Evolutionary conservation across 2,888 invertebrate species (phyloP), one percentile per base, ranked within the genome.

Genomic region (Mythimna loreyi): DNA sequence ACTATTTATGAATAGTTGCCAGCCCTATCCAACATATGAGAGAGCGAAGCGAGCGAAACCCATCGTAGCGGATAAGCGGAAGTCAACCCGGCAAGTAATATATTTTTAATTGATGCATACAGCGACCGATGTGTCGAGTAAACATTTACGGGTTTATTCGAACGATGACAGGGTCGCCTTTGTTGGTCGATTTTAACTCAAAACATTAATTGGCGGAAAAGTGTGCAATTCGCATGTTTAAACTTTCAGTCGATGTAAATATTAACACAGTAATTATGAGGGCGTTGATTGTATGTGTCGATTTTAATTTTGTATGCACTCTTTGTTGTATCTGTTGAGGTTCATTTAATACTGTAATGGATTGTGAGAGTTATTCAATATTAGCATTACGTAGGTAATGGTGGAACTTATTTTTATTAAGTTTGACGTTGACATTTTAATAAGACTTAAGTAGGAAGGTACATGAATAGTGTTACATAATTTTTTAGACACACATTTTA

Each of bases 81-180:
- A 92, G 91, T 90, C 87, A 89, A 85, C 85, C 86, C 89, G 80
- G 88, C 89, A 90, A 92, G 92, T 92, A 92, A 93, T 94, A 94
- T 92, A 94, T 94, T 93, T 94, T 95, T 94, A 95, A 95, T 95
- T 93, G 94, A 92, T 93, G 94, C 93, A 92, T 91, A 90, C 92
- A 88, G 85, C 87, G 85, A 82, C 88, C 92, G 87, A 92, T 91
- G 92, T 92, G 93, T 93, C 90, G 92, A 86, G 92, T 90, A 94
- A 95, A 95, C 92, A 95, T 94, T 94, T 91, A 91, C 92, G 87
- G 88, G 88, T 91, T 91, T 88, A 91, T 91, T 89, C 87, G 86
- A 85, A 86, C 92, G 91, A 90, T 91, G 92, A 91, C 92, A 90
- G 88, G 83, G 77, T 80, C 86, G 83, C 91, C 91, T 92, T 94